Conservation (phyloP, 2,888 invertebrate genomes). For the Drosophila yooni region DNA sequence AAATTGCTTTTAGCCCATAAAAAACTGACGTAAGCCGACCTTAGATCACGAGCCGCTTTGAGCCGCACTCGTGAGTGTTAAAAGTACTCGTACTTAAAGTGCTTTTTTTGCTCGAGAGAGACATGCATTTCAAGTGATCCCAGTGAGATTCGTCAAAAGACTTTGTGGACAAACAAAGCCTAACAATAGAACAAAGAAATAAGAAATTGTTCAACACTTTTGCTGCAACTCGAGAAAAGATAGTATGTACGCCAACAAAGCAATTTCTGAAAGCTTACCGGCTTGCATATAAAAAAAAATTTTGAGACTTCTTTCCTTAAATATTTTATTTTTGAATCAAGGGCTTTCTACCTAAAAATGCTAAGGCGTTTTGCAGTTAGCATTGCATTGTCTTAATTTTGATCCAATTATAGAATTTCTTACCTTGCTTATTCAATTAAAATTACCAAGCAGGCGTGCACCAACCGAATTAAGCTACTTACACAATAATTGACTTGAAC, state of each 20-base stretch:
- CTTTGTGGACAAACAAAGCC: constrained; percentile 60
- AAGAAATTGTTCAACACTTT: constrained; percentile 46
- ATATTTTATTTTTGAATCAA: neutral
- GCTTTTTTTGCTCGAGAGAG: constrained; percentile 50
- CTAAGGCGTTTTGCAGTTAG: neutral
- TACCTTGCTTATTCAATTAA: constrained; percentile 52
- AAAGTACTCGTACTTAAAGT: constrained; percentile 66
- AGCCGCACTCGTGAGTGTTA: constrained; percentile 60
- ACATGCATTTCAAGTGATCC: constrained; percentile 50
- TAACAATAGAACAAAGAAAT: constrained; percentile 20
- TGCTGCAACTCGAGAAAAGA: constrained; percentile 11
- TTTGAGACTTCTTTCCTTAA: neutral
- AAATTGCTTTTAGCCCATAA: constrained; percentile 64
- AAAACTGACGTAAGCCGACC: constrained; percentile 56
- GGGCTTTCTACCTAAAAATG: neutral
- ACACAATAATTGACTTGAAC: constrained; percentile 76
- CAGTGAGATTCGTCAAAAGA: constrained; percentile 35
- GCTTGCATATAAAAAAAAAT: neutral
- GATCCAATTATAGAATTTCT: constrained; percentile 47
- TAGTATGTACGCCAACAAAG: constrained; percentile 9
- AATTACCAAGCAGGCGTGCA: constrained; percentile 32
- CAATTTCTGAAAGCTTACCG: constrained; percentile 1
- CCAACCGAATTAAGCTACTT: constrained; percentile 70
- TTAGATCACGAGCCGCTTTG: constrained; percentile 64
- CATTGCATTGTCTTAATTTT: constrained; percentile 28